A percentile compares a stretch with the other conserved stretches of the same genome.
phyloP scores from a whole-genome alignment of 2,113 vertebrate species.

The Prolemur simus region DNA sequence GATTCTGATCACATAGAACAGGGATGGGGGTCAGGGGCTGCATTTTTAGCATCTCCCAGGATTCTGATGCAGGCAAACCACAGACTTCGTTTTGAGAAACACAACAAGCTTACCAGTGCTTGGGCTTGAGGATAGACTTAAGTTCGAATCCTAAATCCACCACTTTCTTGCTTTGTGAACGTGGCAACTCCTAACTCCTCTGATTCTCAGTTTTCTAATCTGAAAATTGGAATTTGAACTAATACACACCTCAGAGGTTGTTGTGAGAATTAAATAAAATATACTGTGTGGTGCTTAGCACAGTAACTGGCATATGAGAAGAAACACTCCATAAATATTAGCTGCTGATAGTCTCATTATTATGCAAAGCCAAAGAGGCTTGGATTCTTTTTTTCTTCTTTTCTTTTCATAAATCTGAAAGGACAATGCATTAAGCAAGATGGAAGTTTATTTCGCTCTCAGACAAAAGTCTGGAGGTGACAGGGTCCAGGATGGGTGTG shows the following conservation, averaged over 20 bases:
- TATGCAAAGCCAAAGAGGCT: neutral
- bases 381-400: neutral
- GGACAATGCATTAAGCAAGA: neutral
- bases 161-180: neutral
- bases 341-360: neutral
- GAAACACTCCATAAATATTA: conserved; percentile 8
- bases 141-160: neutral
- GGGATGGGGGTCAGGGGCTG: neutral
- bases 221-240: neutral
- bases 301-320: neutral
- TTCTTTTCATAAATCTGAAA: neutral
- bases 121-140: neutral
- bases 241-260: neutral
- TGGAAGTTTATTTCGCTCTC: neutral
- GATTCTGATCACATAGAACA: neutral
- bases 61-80: neutral
- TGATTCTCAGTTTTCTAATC: neutral
- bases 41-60: neutral
- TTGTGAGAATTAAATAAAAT: conserved; percentile 23
- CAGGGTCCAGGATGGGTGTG: neutral
- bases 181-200: neutral
- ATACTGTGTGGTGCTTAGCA: neutral
- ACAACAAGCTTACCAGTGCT: neutral
- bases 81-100: conserved; percentile 25
- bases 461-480: neutral